Base-by-base conservation (phyloP, 1,140 invertebrate genomes). In the Solenopsis fugax region DNA sequence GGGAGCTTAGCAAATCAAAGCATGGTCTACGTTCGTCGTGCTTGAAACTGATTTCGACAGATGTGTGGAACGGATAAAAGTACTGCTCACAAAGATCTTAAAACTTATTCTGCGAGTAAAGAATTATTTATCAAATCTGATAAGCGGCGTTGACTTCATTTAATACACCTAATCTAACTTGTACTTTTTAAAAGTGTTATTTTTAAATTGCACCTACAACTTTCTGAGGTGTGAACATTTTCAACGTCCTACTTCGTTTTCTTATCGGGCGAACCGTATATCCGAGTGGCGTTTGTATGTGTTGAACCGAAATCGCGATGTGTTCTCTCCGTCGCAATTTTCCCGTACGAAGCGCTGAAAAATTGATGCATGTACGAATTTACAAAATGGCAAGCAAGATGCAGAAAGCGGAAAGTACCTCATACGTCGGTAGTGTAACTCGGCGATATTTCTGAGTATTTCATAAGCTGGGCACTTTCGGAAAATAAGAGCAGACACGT, bases 391-490 rank as follows among this genome's bases (percentile, higher is more conserved):
- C 69, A 73, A 73, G 62, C 69, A 69, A 60, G 45, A 64, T 52
- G 58, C 58, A 56, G 67, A 87, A 84, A 73, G 52, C 69, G 52
- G 67, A 56, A 87, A 84, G 67, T 73, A 73, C 54, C 60, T 84
- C 67, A 64, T 82, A 65, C 41, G 48, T 71, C 67, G 85, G 41
- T 65, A 72, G 67, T 69, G 41, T 82, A 82, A 84, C 41, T 54
- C 60, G 69, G 34, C 81, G 71, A 87, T 87, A 87, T 85, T 85
- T 87, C 71, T 69, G 86, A 87, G 82, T 85, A 77, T 85, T 85
- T 85, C 73, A 85, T 85, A 85, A 85, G 82, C 72, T 54, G 71
- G 73, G 48, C 48, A 78, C 82, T 85, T 85, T 85, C 24, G 58
- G 50, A 78, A 85, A 85, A 78, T 78, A 78, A 85, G 82, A 85